Evolutionary conservation across 2,797 vertebrate species (phyloP), one percentile per base, ranked within the genome.

Genomic region (Falco rusticolus): DNA sequence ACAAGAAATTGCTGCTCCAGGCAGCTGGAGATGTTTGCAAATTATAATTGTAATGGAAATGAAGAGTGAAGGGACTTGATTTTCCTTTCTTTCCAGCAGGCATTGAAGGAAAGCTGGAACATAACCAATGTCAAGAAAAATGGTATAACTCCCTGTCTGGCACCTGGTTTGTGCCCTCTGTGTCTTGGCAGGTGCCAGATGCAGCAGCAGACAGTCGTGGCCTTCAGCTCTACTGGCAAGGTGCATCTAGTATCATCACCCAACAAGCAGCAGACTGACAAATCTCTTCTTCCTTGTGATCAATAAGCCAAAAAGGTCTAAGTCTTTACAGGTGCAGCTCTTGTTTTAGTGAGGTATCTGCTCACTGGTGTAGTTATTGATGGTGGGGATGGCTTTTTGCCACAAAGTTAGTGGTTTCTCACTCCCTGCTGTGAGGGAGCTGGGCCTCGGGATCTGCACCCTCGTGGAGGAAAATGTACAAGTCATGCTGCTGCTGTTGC

Each of bases 181-280:
- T 56, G 41, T 70, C 72, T 88, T 11, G 1, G 45, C 0, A 0
- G 47, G 33, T 66, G 33, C 43, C 53, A 0, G 2, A 9, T 0
- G 3, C 53, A 63, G 65, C 61, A 81, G n/a, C 34, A 54, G 34
- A 13, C 7, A 19, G 48, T 64, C 2, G 1, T 43, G 34, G 33
- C 47, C 51, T 24, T 87, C 0, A 0, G 56, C 43, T 66, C 25
- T 51, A 5, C 17, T 68, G 61, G 28, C 1, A 1, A 15, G 56
- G 26, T 59, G 34, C 54, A 31, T 84, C 50, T 69, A 29, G 45
- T 57, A 65, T 81, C 37, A 33, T 57, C 59, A 19, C 6, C 57
- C 24, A 33, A 31, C n/a, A 61, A 92, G 34, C 43, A 51, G 24
- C 37, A 88, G 41, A 43, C 21, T 65, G 88, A 54, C 22, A 57